phyloP scores from a whole-genome alignment of 1,140 invertebrate species.

The Lordiphosa clarofinis region DNA sequence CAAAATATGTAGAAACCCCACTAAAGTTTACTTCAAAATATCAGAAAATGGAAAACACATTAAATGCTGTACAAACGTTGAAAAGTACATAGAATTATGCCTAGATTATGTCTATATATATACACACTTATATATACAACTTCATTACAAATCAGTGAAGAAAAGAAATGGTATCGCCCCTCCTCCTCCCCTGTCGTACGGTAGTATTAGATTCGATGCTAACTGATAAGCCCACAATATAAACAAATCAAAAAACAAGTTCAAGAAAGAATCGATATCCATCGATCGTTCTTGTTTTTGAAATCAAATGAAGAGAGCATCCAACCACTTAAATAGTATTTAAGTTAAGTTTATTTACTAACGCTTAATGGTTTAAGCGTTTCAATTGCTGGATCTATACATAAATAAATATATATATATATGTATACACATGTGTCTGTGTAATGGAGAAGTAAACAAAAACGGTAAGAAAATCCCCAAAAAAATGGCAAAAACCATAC shows the following conservation, averaged over 20 bases:
- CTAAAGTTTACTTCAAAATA: slow-evolving; percentile 65
- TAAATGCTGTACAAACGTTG: slow-evolving; percentile 67
- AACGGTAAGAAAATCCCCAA: slow-evolving; percentile 36
- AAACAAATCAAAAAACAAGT: slow-evolving; percentile 44
- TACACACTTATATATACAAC: slow-evolving; percentile 16
- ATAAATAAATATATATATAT: slow-evolving; percentile 42
- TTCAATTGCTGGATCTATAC: slow-evolving; percentile 68
- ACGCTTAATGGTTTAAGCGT: slow-evolving; percentile 64
- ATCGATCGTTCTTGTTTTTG: slow-evolving; percentile 9
- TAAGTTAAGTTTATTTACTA: slow-evolving; percentile 72
- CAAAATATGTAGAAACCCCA: slow-evolving; percentile 61
- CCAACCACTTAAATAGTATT: slow-evolving; percentile 63
- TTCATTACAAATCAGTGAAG: slow-evolving; percentile 57
- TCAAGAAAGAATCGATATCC: slow-evolving; percentile 28
- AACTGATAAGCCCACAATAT: slow-evolving; percentile 50
- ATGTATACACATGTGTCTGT: background rate
- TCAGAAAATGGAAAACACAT: slow-evolving; percentile 42
- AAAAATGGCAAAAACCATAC: slow-evolving; percentile 29
- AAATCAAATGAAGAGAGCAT: slow-evolving; percentile 48
- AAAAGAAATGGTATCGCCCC: slow-evolving; percentile 48
- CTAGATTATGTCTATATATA: slow-evolving; percentile 25
- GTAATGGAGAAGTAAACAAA: slow-evolving; percentile 24
- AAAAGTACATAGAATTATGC: slow-evolving; percentile 57
- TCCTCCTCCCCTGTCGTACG: slow-evolving; percentile 19
- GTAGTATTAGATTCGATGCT: slow-evolving; percentile 59